Evolutionary conservation across 2,113 vertebrate genomes (phyloP), one percentile per base, ranked within the genome.

Genomic region (Anolis sagrei): DNA sequence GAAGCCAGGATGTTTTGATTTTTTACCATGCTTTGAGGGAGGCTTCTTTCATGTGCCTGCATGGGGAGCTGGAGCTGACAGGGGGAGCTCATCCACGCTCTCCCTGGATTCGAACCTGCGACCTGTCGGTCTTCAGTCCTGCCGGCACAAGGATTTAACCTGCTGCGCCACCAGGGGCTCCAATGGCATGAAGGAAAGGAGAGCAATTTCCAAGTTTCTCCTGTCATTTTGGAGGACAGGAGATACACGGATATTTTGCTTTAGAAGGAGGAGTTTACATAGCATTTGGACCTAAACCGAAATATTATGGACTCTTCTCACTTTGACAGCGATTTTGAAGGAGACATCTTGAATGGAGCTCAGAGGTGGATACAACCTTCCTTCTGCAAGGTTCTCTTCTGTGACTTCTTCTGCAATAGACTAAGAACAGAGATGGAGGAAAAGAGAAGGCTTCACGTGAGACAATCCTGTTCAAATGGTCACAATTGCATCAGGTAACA

Each of bases 341-440:
- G 99, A 99, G 81, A 99, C 98, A 11, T 99, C 98, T 95, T 97
- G 97, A 86, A 99, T 99, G 94, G 90, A 97, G 85, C 79, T 96
- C 88, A 99, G 97, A 7, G 98, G 99, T 21, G 99, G 98, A 92
- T 99, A 99, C 19, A 99, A 95, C 90, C 99, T 95, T 79, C 98
- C 98, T 92, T 99, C 98, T 0, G 97, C 97, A 88, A 99, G 95
- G 86, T 99, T 77, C 87, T 98, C 96, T 87, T 98, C 98, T 13
- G 98, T 99, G 64, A 99, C 98, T 93, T 98, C 96, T 0, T 96
- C 96, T 87, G 98, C 97, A 74, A 99, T 98, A 2, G 97, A 93
- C 99, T 99, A 91, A 84, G 75, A 8, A 34, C 25, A 19, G 18
- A 39, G 34, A 36, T 32, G 9, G 21, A 14, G 58, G 91, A 79